phyloP scores from a whole-genome alignment of 92 coral and sea anemone genomes.

The Actinernus sp. region DNA sequence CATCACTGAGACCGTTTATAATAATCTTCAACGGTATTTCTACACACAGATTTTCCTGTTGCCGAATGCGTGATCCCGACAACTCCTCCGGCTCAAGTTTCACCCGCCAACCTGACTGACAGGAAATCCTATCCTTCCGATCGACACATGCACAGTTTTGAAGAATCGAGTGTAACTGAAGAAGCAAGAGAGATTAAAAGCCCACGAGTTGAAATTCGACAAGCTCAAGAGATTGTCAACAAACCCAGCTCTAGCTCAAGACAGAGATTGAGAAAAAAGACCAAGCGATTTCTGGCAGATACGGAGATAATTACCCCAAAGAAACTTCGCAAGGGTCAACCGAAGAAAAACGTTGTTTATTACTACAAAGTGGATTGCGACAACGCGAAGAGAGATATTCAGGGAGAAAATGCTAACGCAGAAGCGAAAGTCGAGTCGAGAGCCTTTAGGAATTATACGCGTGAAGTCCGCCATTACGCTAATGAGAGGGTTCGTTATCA shows the following conservation, averaged over 20 bases:
- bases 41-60: slow-evolving; percentile 44
- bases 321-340: slow-evolving; percentile 60
- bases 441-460: slow-evolving; percentile 40
- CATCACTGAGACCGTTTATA: no score
- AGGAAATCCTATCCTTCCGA: background rate
- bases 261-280: slow-evolving; percentile 3
- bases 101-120: slow-evolving; percentile 16
- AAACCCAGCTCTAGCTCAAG: background rate
- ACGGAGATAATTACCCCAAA: slow-evolving; percentile 5
- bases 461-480: slow-evolving; percentile 64
- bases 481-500: slow-evolving; percentile 28
- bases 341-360: slow-evolving; percentile 57
- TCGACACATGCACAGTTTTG: background rate
- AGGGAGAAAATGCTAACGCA: background rate
- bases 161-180: background rate
- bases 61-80: slow-evolving; percentile 32
- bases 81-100: slow-evolving; percentile 43
- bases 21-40: slow-evolving; percentile 40
- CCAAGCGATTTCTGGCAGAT: slow-evolving; percentile 16
- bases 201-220: background rate
- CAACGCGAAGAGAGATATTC: slow-evolving; percentile 5
- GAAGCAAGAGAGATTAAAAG: background rate
- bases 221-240: background rate
- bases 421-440: slow-evolving; percentile 10
- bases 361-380: slow-evolving; percentile 28